Conservation (phyloP, 92 coral and sea anemone genomes). For the Metridium senile region DNA sequence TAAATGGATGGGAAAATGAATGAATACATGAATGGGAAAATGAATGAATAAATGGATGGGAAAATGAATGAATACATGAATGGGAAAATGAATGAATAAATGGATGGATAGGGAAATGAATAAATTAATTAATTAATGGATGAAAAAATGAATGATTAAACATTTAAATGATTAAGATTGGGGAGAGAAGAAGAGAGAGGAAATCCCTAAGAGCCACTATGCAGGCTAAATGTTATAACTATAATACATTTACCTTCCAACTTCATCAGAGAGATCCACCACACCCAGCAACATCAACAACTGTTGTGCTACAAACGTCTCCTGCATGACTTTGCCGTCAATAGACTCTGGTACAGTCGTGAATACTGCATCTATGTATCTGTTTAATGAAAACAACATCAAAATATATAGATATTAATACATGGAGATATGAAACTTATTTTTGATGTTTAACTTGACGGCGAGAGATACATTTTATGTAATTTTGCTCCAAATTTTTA, state of each 20-base stretch:
- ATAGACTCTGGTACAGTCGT: conserved; percentile 21
- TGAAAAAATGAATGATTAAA: no score
- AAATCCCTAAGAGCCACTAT: no score
- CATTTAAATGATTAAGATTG: no score
- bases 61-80: background rate
- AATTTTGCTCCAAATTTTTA: no score
- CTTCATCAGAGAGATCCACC: conserved; percentile 94
- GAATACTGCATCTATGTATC: conserved; percentile 69
- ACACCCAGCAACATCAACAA: conserved; percentile 71
- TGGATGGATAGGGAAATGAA: background rate
- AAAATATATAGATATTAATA: background rate
- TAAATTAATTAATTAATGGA: no score
- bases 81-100: background rate
- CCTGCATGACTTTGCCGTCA: conserved; percentile 30
- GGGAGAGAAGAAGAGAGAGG: no score
- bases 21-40: background rate
- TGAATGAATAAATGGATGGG: background rate
- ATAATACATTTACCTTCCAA: conserved; percentile 74
- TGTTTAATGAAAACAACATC: conserved; percentile 8
- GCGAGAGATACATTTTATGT: no score
- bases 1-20: background rate
- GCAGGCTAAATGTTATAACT: background rate
- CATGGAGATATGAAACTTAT: no score
- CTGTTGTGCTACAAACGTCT: conserved; percentile 70
- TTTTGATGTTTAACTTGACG: no score